Conservation (phyloP, 2,797 vertebrate species). For the Oophaga sylvatica region DNA sequence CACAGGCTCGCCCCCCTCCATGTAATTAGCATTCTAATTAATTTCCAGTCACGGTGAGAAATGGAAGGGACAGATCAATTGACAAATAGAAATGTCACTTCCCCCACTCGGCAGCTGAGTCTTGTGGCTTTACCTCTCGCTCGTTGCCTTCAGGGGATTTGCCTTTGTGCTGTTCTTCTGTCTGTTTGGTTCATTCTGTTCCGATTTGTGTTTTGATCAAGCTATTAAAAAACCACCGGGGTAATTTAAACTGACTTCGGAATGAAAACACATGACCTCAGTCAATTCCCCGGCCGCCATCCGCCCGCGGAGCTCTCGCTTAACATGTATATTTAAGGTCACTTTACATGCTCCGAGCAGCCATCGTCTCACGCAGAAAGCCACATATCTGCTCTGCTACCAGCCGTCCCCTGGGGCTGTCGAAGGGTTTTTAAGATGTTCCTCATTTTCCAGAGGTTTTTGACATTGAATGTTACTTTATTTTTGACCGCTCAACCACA, state of each 20-base stretch:
- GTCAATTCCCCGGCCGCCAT: constrained; percentile 12
- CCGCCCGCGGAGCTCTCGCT: neutral
- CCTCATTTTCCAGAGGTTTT: neutral
- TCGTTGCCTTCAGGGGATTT: constrained; percentile 41
- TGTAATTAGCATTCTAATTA: constrained; percentile 71
- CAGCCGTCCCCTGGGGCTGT: neutral
- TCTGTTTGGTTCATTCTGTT: constrained; percentile 52
- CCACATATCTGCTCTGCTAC: neutral
- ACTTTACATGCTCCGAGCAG: neutral
- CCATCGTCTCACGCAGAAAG: neutral
- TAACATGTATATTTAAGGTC: constrained; percentile 35
- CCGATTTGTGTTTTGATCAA: constrained; percentile 76
- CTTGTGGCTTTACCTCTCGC: constrained; percentile 49
- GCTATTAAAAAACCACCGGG: constrained; percentile 74
- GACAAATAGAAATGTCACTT: constrained; percentile 76
- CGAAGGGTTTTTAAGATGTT: neutral
- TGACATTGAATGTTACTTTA: neutral
- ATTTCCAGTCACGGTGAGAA: constrained; percentile 65
- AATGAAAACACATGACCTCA: constrained; percentile 77
- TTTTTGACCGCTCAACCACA: constrained; percentile 18
- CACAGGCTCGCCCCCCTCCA: constrained; percentile 57
- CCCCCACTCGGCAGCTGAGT: constrained; percentile 67
- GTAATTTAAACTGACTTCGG: constrained; percentile 78
- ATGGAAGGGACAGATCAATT: constrained; percentile 67
- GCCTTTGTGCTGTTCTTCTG: constrained; percentile 8